Base-by-base conservation (phyloP, 2,797 vertebrate genomes). In the Myotis findleyi region DNA sequence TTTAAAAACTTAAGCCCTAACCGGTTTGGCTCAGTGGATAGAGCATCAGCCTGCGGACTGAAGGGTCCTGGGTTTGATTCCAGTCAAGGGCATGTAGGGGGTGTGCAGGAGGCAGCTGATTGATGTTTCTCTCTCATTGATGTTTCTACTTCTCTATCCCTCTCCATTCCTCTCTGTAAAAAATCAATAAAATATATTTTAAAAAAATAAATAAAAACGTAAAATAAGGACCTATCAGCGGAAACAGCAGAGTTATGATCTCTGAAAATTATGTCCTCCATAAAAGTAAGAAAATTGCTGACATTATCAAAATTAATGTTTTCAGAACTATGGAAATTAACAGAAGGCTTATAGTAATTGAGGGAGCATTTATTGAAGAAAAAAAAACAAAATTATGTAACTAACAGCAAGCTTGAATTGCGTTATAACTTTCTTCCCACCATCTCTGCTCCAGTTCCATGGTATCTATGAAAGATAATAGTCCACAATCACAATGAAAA, bases 251-350 rank as follows among this genome's bases (percentile, higher is more conserved):
- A 81, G 57, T 86, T 81, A 25, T 21, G 10, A 72, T 53, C 30
- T 79, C 36, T 79, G 44, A 93, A 93, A 80, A 18, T 44, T 38
- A 47, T 36, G 11, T 69, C 69, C 27, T 47, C 33, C 20, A 80
- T 51, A 90, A 90, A 64, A 57, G 38, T 59, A 57, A 86, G 55
- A 85, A 69, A 83, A 90, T 51, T 66, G 17, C 4, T 59, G 33
- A 33, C 44, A 84, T 79, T 86, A 68, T 80, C 66, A 87, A 90
- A 82, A 53, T 81, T 49, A 76, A 11, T 76, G 41, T 69, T 87
- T 79, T 69, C 36, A 69, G 3, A 86, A 76, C 21, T 47, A 69
- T 44, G 36, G 11, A 90, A 90, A 76, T 75, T 77, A 87, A 76
- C 23, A 23, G 77, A 83, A 53, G 36, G 41, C 55, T 71, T 62